Conservation (phyloP, 2,797 vertebrate species). For the Moxostoma hubbsi region DNA sequence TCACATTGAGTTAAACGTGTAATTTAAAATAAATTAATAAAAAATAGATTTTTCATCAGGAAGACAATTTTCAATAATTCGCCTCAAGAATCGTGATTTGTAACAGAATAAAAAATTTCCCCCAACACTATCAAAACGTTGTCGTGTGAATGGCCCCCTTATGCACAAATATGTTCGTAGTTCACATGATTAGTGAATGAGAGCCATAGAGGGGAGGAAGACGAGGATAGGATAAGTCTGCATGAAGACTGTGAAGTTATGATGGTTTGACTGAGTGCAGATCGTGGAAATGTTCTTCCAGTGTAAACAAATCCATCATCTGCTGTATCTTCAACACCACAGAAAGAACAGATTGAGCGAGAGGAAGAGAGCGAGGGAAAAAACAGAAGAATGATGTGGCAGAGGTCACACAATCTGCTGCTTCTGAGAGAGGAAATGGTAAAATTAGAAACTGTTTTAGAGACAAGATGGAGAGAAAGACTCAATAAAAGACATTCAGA, state of each 20-base stretch:
- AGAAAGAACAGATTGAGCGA: constrained; percentile 45
- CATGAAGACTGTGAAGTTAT: background rate
- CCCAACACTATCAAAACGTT: too few species aligned
- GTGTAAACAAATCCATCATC: constrained; percentile 48
- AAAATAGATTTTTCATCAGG: too few species aligned
- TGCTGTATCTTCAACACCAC: constrained; percentile 22
- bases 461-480: constrained; percentile 24
- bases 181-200: too few species aligned
- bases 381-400: constrained; percentile 41
- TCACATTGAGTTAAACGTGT: too few species aligned
- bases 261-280: constrained; percentile 30
- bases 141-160: too few species aligned
- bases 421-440: constrained; percentile 32
- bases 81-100: too few species aligned
- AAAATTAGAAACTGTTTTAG: constrained; percentile 37
- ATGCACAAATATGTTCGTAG: background rate
- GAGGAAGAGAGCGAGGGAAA: constrained; percentile 36
- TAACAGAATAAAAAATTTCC: too few species aligned
- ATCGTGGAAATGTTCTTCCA: constrained; percentile 14
- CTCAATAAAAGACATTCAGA: constrained; percentile 26
- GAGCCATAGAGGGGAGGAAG: background rate
- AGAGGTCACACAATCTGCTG: constrained; percentile 49
- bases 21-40: too few species aligned
- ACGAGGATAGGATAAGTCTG: background rate
- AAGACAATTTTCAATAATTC: too few species aligned